Conservation (phyloP, 2,113 vertebrate species). For the Datnioides undecimradiatus region DNA sequence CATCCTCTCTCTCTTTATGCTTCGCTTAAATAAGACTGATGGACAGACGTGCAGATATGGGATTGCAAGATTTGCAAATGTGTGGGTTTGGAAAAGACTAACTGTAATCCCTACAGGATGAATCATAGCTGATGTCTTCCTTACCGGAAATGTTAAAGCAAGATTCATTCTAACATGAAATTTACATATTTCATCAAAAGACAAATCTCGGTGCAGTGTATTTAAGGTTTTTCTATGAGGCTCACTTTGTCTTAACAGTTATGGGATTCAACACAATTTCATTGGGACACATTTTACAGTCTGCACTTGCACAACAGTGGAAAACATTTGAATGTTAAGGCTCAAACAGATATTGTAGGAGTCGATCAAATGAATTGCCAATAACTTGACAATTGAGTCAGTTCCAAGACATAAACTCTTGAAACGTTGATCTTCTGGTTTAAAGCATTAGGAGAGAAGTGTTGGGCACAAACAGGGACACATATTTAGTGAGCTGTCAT, state of each 20-base stretch:
- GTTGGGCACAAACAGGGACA: background rate
- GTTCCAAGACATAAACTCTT: conserved; percentile 14
- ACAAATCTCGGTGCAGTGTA: background rate
- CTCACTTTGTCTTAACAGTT: background rate
- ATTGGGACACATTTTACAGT: background rate
- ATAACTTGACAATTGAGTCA: conserved; percentile 21
- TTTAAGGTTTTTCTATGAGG: background rate
- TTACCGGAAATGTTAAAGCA: conserved; percentile 17
- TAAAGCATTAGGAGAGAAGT: conserved; percentile 9
- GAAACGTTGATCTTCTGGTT: conserved; percentile 16
- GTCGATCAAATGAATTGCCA: conserved; percentile 30
- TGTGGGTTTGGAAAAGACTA: conserved; percentile 45
- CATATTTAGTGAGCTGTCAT: conserved; percentile 25
- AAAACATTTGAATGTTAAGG: background rate
- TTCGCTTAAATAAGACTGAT: conserved; percentile 57
- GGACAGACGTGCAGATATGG: conserved; percentile 45
- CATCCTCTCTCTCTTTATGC: conserved; percentile 23
- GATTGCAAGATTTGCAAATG: conserved; percentile 43
- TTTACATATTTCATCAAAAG: conserved; percentile 45
- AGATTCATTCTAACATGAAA: conserved; percentile 28
- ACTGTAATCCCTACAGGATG: conserved; percentile 54
- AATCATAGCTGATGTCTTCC: conserved; percentile 46
- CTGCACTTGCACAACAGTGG: background rate
- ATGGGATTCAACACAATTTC: conserved; percentile 11
- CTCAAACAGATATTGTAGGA: conserved; percentile 21